Evolutionary conservation across 2,113 vertebrate species (phyloP).

Genomic region (Donacobius atricapilla): DNA sequence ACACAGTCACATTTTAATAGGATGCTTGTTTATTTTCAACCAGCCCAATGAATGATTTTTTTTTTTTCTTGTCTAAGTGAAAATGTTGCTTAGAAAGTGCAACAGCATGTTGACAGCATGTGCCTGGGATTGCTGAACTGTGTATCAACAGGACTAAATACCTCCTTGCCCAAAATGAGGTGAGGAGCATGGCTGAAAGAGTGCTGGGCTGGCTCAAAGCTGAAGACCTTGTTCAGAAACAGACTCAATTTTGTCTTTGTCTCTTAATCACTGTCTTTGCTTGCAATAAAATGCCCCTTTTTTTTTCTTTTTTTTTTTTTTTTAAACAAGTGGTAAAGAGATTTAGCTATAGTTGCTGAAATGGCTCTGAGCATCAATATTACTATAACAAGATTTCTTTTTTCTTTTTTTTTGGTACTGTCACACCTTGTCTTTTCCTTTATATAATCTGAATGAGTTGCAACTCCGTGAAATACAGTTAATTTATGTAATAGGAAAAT

Average conservation of each 20-base stretch:
- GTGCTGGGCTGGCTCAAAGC: neutral
- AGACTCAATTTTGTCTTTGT: neutral
- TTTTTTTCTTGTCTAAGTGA: neutral
- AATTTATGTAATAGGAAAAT: neutral
- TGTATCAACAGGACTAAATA: neutral
- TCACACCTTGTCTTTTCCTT: neutral
- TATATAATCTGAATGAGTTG: neutral
- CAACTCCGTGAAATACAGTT: neutral
- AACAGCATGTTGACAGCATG: neutral
- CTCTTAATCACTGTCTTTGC: neutral
- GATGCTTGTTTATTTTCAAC: neutral
- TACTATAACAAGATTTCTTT: neutral
- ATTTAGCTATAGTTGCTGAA: neutral
- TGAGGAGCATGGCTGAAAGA: neutral
- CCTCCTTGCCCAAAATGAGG: neutral
- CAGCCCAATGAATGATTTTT: neutral
- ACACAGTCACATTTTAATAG: neutral
- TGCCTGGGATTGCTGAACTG: neutral
- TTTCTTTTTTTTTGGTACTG: neutral
- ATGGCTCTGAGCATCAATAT: neutral
- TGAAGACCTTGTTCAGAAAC: neutral
- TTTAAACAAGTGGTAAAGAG: neutral
- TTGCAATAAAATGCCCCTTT: neutral
- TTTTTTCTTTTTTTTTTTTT: neutral
- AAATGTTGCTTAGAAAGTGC: neutral